Conservation (phyloP, 2,888 invertebrate species). For the Andricus curvator region DNA sequence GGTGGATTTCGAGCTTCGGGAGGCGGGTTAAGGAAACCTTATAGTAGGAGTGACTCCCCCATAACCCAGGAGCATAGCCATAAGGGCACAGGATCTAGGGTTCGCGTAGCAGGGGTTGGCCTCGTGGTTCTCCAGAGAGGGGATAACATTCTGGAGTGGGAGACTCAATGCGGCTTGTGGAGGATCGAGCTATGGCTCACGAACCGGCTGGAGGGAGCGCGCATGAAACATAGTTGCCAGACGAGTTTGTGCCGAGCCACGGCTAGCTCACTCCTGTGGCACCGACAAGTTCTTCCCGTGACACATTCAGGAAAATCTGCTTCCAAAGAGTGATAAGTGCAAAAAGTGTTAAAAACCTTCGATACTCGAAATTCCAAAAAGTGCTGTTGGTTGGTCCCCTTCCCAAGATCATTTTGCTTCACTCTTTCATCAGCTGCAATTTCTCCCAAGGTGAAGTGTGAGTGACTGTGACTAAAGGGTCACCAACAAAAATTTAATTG, state of each 20-base stretch:
- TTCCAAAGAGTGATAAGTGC: not conserved
- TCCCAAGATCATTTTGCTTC: not conserved
- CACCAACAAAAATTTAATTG: constrained; percentile 17
- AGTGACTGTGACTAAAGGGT: not conserved
- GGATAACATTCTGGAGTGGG: constrained; percentile 60
- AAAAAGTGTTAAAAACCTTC: constrained; percentile 4
- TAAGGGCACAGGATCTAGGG: constrained; percentile 67
- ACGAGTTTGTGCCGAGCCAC: constrained; percentile 75
- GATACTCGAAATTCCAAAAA: constrained; percentile 1
- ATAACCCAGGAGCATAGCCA: constrained; percentile 66
- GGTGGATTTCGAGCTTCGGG: constrained; percentile 56
- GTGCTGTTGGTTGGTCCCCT: not conserved
- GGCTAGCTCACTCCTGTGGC: constrained; percentile 58
- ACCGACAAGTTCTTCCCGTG: not conserved
- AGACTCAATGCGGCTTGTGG: constrained; percentile 56
- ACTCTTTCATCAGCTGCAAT: not conserved
- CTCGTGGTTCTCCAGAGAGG: constrained; percentile 65
- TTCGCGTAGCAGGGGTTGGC: constrained; percentile 74
- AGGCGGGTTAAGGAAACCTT: constrained; percentile 72
- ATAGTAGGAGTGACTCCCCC: constrained; percentile 74
- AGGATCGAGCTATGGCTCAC: constrained; percentile 52
- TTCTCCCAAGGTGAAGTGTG: not conserved
- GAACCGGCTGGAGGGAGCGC: constrained; percentile 65
- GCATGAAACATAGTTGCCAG: constrained; percentile 69
- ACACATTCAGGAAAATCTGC: not conserved